Evolutionary conservation across 2,888 invertebrate genomes (phyloP).

Genomic region (Sialis fuliginosa): DNA sequence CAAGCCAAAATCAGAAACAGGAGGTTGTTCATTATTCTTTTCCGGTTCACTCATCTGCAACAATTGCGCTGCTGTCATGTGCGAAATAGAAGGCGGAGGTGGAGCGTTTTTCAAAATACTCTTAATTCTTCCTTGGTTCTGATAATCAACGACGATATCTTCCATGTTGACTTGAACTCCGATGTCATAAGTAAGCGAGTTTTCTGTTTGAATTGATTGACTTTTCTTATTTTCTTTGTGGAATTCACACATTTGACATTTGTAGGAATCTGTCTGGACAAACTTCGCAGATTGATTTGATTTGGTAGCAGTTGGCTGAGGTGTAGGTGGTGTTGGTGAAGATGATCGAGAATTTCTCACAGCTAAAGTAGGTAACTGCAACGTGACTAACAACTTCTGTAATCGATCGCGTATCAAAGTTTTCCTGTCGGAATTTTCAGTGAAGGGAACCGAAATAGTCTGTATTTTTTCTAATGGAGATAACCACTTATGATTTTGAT

Average conservation of each 20-base stretch:
- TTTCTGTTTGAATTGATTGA: constrained; percentile 10
- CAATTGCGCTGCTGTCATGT: constrained; percentile 23
- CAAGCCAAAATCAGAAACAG: too few species aligned
- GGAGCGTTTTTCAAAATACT: constrained; percentile 11
- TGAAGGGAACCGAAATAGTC: constrained; percentile 2
- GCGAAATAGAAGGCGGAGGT: constrained; percentile 18
- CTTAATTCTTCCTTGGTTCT: constrained; percentile 10
- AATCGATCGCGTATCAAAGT: constrained; percentile 9
- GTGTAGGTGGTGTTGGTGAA: neutral
- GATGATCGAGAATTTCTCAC: neutral
- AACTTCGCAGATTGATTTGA: neutral
- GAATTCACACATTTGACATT: constrained; percentile 17
- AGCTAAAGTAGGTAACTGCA: constrained; percentile 4
- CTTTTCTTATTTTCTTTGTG: too few species aligned
- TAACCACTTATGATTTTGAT: constrained; percentile 10
- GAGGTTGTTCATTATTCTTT: too few species aligned
- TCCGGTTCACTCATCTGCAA: constrained; percentile 11
- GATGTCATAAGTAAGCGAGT: constrained; percentile 13
- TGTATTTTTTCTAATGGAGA: constrained; percentile 16
- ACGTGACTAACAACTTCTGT: constrained; percentile 10
- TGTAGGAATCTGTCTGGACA: constrained; percentile 15
- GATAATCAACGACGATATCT: constrained; percentile 12
- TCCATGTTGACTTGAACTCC: constrained; percentile 19
- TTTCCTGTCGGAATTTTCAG: constrained; percentile 2
- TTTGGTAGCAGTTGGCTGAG: neutral